Evolutionary conservation across 30 jellyfish, hydroid and myxozoan species (phyloP).

Genomic region (Pseudorhiza aurosa): DNA sequence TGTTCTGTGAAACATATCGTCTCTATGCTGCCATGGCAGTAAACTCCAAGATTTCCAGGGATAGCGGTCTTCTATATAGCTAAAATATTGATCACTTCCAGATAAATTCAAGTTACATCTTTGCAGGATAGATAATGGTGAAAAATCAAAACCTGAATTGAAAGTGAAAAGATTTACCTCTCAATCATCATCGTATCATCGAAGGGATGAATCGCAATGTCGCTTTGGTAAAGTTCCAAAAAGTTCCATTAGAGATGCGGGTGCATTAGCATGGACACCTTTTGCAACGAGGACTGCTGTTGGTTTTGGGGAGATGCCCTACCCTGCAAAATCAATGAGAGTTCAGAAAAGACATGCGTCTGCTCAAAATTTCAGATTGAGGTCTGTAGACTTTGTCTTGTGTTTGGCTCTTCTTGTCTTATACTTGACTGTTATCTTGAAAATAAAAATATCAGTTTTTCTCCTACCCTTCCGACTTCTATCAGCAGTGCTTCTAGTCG

Average conservation of each 20-base stretch:
- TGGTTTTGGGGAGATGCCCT: slow-evolving; percentile 52
- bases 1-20: too few species aligned
- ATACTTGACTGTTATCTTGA: neutral
- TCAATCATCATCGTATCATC: slow-evolving; percentile 33
- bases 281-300: slow-evolving; percentile 74
- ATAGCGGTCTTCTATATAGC: too few species aligned
- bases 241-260: slow-evolving; percentile 35
- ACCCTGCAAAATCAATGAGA: neutral
- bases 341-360: slow-evolving; percentile 39
- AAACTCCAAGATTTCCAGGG: too few species aligned
- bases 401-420: too few species aligned
- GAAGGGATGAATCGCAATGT: neutral
- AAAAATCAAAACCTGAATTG: neutral
- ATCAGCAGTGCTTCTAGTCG: too few species aligned
- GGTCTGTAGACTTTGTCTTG: neutral
- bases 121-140: neutral
- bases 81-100: too few species aligned
- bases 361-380: slow-evolving; percentile 49
- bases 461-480: too few species aligned
- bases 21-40: too few species aligned
- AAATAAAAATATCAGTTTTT: neutral
- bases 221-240: slow-evolving; percentile 44
- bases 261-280: slow-evolving; percentile 72
- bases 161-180: slow-evolving; percentile 23
- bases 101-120: too few species aligned